A percentile compares a stretch with the other conserved stretches of the same genome.
phyloP scores from a whole-genome alignment of 2,113 vertebrate genomes.

The Cyanoderma ruficeps region DNA sequence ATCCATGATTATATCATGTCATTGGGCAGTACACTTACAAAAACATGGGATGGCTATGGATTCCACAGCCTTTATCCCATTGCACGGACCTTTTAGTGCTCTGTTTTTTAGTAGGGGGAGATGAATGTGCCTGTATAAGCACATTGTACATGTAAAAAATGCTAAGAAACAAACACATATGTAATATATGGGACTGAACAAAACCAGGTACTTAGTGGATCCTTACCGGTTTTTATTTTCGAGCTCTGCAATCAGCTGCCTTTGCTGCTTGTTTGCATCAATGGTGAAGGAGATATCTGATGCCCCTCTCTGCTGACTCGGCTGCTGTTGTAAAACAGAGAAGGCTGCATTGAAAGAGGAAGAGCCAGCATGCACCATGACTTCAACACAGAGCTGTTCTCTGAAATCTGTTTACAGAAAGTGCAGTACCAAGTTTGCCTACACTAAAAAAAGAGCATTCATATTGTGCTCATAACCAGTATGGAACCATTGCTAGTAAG shows the following conservation, averaged over 20 bases:
- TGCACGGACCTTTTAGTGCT: background rate
- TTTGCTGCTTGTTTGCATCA: slow-evolving; percentile 95
- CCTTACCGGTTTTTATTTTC: slow-evolving; percentile 97
- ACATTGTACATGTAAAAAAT: background rate
- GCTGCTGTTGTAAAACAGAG: slow-evolving; percentile 80
- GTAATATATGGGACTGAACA: background rate
- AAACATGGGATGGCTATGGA: background rate
- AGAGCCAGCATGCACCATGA: background rate
- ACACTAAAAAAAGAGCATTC: background rate
- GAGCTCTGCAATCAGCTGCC: slow-evolving; percentile 96
- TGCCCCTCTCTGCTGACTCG: slow-evolving; percentile 85
- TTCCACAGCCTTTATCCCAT: background rate
- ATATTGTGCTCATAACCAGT: background rate
- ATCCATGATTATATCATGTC: background rate
- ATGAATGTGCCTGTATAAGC: background rate
- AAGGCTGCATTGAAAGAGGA: background rate
- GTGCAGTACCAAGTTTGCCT: background rate
- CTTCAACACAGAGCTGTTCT: background rate
- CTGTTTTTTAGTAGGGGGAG: background rate
- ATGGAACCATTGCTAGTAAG: background rate
- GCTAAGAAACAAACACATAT: background rate
- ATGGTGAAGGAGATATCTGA: slow-evolving; percentile 92
- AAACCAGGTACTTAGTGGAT: background rate
- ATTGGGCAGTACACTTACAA: background rate
- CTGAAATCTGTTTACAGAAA: background rate